These are phyloP conservation scores for Podarcis cretensis DNA, from an alignment of 2,113 vertebrate genomes.

Conservation along the genomic window DNA sequence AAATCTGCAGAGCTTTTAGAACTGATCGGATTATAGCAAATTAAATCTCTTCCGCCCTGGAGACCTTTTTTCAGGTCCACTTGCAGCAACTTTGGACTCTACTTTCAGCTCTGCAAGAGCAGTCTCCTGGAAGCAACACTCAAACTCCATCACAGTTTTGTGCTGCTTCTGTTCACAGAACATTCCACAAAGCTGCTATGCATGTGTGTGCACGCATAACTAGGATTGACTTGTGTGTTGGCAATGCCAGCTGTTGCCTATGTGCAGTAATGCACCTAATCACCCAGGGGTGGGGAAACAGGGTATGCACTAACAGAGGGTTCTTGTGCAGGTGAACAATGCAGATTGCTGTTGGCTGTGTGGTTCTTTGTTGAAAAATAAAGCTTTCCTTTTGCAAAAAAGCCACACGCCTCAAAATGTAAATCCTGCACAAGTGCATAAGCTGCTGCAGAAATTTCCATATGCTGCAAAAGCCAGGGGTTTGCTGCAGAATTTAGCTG, in stretches of 20 bases:
- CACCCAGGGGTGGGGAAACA: too few species aligned
- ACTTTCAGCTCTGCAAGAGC: neutral
- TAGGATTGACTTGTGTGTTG: neutral
- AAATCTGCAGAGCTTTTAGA: conserved; percentile 36
- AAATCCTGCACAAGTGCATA: conserved; percentile 8
- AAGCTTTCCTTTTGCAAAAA: neutral
- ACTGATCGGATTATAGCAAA: conserved; percentile 7
- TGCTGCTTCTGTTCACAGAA: conserved; percentile 4
- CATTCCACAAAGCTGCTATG: conserved; percentile 5
- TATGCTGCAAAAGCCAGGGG: neutral
- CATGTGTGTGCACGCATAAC: neutral
- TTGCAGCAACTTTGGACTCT: neutral
- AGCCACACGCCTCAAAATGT: neutral
- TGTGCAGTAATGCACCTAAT: neutral
- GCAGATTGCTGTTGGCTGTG: neutral
- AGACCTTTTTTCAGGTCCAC: neutral
- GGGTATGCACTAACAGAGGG: neutral
- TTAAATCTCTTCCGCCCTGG: conserved; percentile 11
- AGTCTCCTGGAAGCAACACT: neutral
- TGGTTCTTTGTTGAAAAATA: neutral
- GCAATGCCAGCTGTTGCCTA: neutral
- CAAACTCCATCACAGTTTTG: neutral
- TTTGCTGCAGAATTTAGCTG: conserved; percentile 26
- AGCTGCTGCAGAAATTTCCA: conserved; percentile 32
- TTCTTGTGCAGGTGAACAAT: neutral